These are phyloP conservation scores for Ia io DNA, from an alignment of 2,113 vertebrate genomes.

Conservation along the genomic window DNA sequence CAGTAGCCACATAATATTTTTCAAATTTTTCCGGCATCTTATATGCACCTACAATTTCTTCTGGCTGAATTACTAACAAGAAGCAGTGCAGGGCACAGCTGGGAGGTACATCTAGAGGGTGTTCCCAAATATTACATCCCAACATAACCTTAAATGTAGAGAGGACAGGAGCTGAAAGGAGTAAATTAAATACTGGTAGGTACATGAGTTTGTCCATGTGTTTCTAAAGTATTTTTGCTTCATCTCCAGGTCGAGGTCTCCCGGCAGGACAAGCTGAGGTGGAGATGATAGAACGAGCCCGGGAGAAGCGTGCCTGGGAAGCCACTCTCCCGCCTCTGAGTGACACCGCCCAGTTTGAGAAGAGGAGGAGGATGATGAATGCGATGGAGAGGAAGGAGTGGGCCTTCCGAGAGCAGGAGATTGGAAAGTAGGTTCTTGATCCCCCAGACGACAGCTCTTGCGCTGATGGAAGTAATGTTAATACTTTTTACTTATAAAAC, in stretches of 20 bases:
- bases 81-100: background rate
- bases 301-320: conserved; percentile 91
- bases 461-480: background rate
- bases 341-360: conserved; percentile 82
- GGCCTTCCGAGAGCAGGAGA: conserved; percentile 93
- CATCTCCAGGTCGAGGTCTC: conserved; percentile 87
- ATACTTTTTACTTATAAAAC: background rate
- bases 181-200: too few relatives aligned
- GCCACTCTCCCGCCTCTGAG: conserved; percentile 87
- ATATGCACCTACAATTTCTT: background rate
- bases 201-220: background rate
- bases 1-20: background rate
- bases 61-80: background rate
- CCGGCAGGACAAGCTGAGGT: conserved; percentile 92
- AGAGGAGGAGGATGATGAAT: conserved; percentile 92
- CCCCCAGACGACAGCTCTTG: background rate
- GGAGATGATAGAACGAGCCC: conserved; percentile 91
- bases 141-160: background rate
- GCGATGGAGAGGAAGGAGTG: conserved; percentile 94
- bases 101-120: background rate
- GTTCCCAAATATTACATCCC: background rate
- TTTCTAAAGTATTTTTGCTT: background rate
- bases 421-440: conserved; percentile 86
- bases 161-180: background rate
- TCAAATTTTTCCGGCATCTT: background rate